Conservation (phyloP, 2,113 vertebrate genomes). For the Rhipidura dahli region DNA sequence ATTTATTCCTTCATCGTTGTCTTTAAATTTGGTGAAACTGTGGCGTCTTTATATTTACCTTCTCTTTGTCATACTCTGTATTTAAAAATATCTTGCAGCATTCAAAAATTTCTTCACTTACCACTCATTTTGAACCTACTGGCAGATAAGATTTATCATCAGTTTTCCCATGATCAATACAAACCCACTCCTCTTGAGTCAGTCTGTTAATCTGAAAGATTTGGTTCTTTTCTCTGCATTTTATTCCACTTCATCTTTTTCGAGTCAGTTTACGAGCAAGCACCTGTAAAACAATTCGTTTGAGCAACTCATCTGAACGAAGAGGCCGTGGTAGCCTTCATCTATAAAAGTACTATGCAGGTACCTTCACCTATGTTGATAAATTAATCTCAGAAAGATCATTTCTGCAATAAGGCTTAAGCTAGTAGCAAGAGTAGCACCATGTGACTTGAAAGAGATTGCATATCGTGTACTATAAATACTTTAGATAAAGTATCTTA, state of each 20-base stretch:
- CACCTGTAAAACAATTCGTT: neutral
- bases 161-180: neutral
- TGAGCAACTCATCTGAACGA: neutral
- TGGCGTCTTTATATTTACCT: neutral
- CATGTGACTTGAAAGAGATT: constrained; percentile 18
- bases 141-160: neutral
- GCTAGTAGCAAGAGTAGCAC: neutral
- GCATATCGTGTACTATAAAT: neutral
- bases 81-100: neutral
- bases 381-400: neutral
- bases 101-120: neutral
- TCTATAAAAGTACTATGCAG: neutral
- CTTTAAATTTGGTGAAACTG: neutral
- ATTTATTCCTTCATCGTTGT: neutral
- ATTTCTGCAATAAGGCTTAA: neutral
- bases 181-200: neutral
- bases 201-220: neutral
- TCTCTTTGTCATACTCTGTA: neutral
- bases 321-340: neutral
- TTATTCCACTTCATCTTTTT: neutral
- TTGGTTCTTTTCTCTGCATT: neutral
- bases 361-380: neutral
- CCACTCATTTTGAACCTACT: neutral
- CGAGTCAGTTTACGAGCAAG: neutral
- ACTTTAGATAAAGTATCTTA: neutral